phyloP scores from a whole-genome alignment of 2,888 invertebrate genomes.

The Ochropacha duplaris region DNA sequence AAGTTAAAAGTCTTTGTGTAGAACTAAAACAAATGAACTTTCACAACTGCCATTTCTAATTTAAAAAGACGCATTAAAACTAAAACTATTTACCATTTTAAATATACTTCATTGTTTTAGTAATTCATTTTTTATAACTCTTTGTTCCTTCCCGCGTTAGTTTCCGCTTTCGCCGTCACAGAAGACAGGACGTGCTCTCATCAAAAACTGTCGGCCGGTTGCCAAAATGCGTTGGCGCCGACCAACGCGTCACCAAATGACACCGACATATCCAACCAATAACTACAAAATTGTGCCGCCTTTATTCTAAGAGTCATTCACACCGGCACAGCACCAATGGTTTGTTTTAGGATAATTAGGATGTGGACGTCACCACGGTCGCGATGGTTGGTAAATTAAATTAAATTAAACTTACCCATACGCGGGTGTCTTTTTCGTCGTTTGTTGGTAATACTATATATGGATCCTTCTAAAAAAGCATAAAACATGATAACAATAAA shows the following conservation, averaged over 20 bases:
- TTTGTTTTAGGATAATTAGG: constrained; percentile 40
- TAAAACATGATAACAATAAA: background rate
- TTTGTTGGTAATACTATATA: background rate
- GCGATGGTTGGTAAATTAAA: background rate
- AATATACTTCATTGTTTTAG: background rate
- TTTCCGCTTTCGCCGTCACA: constrained; percentile 28
- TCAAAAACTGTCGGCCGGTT: constrained; percentile 44
- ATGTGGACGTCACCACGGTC: constrained; percentile 21
- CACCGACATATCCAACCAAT: constrained; percentile 12
- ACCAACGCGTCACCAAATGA: constrained; percentile 12
- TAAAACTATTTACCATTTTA: background rate
- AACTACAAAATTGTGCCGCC: constrained; percentile 30
- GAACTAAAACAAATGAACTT: too few relatives aligned
- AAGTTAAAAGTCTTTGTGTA: too few relatives aligned
- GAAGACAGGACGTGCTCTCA: constrained; percentile 45
- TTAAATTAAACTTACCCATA: background rate
- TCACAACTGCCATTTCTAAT: background rate
- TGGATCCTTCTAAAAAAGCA: background rate
- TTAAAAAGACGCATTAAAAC: too few relatives aligned
- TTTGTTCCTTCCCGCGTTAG: constrained; percentile 19
- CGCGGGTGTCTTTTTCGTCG: background rate
- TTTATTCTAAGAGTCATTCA: constrained; percentile 43
- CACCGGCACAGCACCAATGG: constrained; percentile 34
- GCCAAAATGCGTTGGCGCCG: constrained; percentile 50
- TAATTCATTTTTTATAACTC: constrained; percentile 7